phyloP scores from a whole-genome alignment of 2,888 invertebrate species.

The Encarsia formosa region DNA sequence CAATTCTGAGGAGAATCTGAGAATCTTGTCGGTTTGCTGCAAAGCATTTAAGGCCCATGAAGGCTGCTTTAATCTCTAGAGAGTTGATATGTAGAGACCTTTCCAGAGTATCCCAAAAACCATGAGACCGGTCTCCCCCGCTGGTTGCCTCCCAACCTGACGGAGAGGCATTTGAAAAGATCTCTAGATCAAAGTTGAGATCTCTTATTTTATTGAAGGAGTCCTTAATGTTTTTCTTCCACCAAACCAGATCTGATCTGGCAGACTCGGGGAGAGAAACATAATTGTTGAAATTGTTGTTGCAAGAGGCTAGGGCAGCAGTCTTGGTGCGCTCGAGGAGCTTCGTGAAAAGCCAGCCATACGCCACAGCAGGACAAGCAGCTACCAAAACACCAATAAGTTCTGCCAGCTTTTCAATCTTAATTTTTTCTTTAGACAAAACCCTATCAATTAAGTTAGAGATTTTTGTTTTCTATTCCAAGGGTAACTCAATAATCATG shows the following conservation, averaged over 20 bases:
- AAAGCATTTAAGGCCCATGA: constrained; percentile 2
- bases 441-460: background rate
- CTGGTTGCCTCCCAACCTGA: background rate
- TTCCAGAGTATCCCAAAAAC: background rate
- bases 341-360: constrained; percentile 12
- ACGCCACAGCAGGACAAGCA: constrained; percentile 5
- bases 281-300: constrained; percentile 10
- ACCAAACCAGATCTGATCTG: constrained; percentile 26
- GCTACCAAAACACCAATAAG: too few species aligned
- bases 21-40: background rate
- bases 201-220: background rate
- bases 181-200: background rate
- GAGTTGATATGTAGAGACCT: background rate
- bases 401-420: constrained; percentile 24
- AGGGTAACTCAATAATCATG: constrained; percentile 3
- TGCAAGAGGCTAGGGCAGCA: constrained; percentile 2
- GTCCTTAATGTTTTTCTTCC: constrained; percentile 11
- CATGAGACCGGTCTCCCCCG: background rate
- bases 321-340: constrained; percentile 19
- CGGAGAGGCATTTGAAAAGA: constrained; percentile 1
- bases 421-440: background rate
- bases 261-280: too few species aligned
- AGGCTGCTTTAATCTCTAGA: constrained; percentile 2
- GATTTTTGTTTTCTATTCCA: background rate
- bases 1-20: constrained; percentile 1